A percentile compares a stretch with the other conserved stretches of the same genome.
These are phyloP conservation scores for Clanis bilineata DNA, from an alignment of 2,888 invertebrate species.

Conservation along the genomic window DNA sequence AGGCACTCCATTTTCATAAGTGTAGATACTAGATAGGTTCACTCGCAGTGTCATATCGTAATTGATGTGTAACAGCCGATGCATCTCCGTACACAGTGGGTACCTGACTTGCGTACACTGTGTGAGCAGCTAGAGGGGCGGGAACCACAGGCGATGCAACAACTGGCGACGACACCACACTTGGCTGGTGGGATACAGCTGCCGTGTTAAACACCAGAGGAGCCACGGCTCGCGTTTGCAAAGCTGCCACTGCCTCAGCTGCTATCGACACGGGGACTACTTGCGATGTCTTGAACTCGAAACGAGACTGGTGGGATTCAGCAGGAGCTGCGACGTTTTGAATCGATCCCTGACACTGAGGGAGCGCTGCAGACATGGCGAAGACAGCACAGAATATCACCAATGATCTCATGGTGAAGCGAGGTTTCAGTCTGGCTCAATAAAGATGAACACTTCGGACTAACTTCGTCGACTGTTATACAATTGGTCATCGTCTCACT, in stretches of 20 bases:
- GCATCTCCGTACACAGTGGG: neutral
- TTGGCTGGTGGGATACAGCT: neutral
- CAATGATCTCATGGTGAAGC: constrained; percentile 65
- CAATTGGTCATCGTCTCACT: constrained; percentile 40
- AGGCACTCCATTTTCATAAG: neutral
- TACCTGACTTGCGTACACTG: neutral
- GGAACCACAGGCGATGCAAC: neutral
- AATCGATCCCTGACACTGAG: neutral
- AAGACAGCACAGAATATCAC: constrained; percentile 68
- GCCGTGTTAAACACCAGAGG: neutral
- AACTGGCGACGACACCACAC: neutral
- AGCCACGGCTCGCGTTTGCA: neutral
- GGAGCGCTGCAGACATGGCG: constrained; percentile 42
- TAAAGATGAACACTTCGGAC: constrained; percentile 62
- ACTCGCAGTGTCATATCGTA: neutral
- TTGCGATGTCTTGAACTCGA: constrained; percentile 53
- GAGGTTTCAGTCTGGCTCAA: constrained; percentile 57
- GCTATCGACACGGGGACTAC: constrained; percentile 42
- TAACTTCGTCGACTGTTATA: constrained; percentile 57
- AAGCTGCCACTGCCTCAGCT: constrained; percentile 40
- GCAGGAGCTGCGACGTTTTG: constrained; percentile 41
- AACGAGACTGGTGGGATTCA: constrained; percentile 72
- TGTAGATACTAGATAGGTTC: neutral
- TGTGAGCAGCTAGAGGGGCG: neutral
- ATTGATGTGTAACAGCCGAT: neutral